These are phyloP conservation scores for Alauda arvensis DNA, from an alignment of 2,797 vertebrate species.

Conservation along the genomic window DNA sequence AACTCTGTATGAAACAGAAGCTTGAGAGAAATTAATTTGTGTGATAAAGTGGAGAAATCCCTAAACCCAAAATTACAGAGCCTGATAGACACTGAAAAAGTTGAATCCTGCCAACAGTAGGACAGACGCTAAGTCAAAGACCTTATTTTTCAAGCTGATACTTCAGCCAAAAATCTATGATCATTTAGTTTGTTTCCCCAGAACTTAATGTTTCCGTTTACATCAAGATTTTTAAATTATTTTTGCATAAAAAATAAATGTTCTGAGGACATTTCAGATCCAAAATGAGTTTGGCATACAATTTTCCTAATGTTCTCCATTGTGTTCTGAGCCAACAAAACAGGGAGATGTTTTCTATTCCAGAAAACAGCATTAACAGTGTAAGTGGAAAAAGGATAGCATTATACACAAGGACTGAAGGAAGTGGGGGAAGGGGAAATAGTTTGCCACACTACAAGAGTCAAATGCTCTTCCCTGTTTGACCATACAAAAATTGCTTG, in stretches of 20 bases:
- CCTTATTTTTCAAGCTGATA: background rate
- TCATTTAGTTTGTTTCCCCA: background rate
- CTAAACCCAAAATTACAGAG: background rate
- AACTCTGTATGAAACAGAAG: background rate
- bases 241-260: background rate
- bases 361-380: background rate
- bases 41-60: background rate
- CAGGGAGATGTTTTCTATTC: background rate
- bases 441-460: background rate
- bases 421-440: background rate
- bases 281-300: background rate
- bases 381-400: background rate
- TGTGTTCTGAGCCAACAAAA: background rate
- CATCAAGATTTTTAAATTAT: background rate
- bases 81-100: background rate
- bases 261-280: background rate
- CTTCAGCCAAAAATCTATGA: background rate
- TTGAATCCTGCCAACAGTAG: background rate
- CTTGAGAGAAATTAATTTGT: background rate
- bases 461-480: background rate
- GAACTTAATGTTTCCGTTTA: background rate
- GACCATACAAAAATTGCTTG: background rate
- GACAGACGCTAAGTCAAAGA: background rate
- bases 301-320: background rate
- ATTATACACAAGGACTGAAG: background rate